These are phyloP conservation scores for Pseudopodoces humilis DNA, from an alignment of 2,113 vertebrate species.

Conservation along the genomic window DNA sequence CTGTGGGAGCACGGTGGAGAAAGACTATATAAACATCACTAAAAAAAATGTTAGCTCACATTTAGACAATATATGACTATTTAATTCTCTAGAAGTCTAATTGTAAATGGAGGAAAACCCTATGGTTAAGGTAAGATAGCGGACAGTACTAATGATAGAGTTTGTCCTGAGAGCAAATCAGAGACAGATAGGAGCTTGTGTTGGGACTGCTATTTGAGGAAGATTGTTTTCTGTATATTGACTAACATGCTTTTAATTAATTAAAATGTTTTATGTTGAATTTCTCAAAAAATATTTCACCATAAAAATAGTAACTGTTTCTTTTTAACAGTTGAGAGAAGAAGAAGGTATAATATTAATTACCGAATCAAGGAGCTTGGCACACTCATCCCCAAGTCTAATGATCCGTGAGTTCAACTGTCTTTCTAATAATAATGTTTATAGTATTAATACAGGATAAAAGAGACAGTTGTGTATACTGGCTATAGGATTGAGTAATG, in stretches of 20 bases:
- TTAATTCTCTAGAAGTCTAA: background rate
- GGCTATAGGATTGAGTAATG: background rate
- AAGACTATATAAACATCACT: background rate
- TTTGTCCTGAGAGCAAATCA: background rate
- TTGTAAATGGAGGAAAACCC: background rate
- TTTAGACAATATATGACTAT: background rate
- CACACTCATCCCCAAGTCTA: constrained; percentile 97
- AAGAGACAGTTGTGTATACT: background rate
- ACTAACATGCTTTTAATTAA: background rate
- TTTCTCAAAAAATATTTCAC: background rate
- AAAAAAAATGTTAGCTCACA: background rate
- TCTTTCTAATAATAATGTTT: constrained; percentile 66
- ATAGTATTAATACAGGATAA: constrained; percentile 7
- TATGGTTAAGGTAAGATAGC: background rate
- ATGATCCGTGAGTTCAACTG: constrained; percentile 91
- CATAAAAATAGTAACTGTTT: constrained; percentile 64
- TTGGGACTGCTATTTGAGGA: background rate
- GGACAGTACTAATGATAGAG: accelerated
- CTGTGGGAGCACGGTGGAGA: background rate
- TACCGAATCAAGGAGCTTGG: constrained; percentile 99
- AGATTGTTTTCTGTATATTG: background rate
- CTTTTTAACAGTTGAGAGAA: constrained; percentile 90
- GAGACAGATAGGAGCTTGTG: background rate
- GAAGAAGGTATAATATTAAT: constrained; percentile 98
- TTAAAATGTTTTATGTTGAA: background rate